A percentile compares a stretch with the other conserved stretches of the same genome.
phyloP scores from a whole-genome alignment of 2,113 vertebrate species.

The Tauraco erythrolophus region DNA sequence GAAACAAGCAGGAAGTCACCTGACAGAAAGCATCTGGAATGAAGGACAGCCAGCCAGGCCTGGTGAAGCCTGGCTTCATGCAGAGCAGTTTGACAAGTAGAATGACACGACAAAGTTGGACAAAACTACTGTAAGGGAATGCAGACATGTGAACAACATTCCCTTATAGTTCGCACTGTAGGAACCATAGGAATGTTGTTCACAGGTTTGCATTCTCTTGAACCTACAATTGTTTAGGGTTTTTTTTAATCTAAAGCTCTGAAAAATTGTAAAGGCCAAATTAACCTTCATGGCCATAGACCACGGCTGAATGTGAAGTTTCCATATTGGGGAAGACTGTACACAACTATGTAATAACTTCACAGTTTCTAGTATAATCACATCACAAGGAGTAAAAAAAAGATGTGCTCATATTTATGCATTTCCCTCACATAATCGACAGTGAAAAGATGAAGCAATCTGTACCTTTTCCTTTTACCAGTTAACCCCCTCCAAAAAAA shows the following conservation, averaged over 20 bases:
- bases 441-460: neutral
- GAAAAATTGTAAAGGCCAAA: neutral
- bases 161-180: rapidly evolving
- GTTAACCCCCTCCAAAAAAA: neutral
- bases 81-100: neutral
- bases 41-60: neutral
- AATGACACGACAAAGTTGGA: neutral
- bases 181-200: neutral
- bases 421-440: neutral
- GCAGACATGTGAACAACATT: neutral
- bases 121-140: neutral
- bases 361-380: neutral
- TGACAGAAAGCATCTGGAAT: neutral
- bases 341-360: rapidly evolving
- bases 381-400: neutral
- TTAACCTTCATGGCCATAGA: neutral
- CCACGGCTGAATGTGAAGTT: neutral
- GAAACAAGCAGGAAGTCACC: neutral
- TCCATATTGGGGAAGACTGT: neutral
- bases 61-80: no score
- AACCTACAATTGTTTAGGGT: neutral
- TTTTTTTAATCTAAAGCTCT: neutral
- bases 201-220: neutral
- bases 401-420: neutral
- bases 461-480: neutral